A percentile compares a stretch with the other conserved stretches of the same genome.
phyloP scores from a whole-genome alignment of 2,797 vertebrate species.

The Pteronotus mesoamericanus region DNA sequence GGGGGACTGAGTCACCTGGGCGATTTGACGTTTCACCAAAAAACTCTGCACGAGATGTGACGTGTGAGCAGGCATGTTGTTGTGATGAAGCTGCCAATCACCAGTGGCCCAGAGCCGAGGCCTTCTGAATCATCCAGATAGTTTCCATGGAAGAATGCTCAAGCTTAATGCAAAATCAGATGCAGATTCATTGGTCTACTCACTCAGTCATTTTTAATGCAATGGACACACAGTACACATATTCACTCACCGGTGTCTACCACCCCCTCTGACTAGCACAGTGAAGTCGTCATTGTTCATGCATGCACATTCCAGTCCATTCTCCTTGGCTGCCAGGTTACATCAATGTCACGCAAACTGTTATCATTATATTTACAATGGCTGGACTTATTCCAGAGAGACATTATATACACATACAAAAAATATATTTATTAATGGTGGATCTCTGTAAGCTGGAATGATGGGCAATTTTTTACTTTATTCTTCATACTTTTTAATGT shows the following conservation, averaged over 20 bases:
- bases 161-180: background rate
- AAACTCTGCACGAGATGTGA: background rate
- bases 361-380: background rate
- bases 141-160: background rate
- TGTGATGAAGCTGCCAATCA: background rate
- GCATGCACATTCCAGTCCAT: background rate
- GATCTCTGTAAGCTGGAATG: slow-evolving; percentile 17
- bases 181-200: background rate
- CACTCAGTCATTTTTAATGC: background rate
- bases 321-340: background rate
- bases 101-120: background rate
- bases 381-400: background rate
- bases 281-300: background rate
- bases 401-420: background rate
- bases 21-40: background rate
- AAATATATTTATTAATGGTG: background rate
- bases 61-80: background rate
- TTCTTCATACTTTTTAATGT: slow-evolving; percentile 38
- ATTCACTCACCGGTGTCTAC: background rate
- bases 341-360: background rate
- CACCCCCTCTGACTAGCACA: background rate
- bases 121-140: background rate
- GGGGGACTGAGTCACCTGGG: background rate
- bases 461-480: slow-evolving; percentile 7
- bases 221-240: background rate